phyloP scores from a whole-genome alignment of 2,888 invertebrate genomes.

The Embidobia sp. region DNA sequence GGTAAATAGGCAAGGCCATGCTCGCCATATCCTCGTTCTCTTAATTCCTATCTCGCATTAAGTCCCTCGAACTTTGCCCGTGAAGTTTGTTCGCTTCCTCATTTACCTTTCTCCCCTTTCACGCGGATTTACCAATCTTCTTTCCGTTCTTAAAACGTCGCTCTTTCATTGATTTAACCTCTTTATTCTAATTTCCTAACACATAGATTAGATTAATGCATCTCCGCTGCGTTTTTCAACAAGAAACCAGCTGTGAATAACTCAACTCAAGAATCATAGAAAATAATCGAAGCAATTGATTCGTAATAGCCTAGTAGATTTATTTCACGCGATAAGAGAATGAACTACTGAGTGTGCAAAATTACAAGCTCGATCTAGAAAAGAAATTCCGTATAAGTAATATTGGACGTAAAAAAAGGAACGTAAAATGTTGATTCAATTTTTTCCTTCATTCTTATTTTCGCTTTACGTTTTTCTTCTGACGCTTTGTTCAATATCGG shows the following conservation, averaged over 20 bases:
- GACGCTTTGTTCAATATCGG: too few relatives aligned
- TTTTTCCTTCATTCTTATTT: too few relatives aligned
- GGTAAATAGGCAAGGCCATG: constrained; percentile 72
- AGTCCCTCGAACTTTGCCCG: constrained; percentile 57
- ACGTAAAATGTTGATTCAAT: too few relatives aligned
- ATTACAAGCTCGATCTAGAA: constrained; percentile 33
- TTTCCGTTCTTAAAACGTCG: constrained; percentile 3
- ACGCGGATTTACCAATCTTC: constrained; percentile 19
- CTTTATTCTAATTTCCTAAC: constrained; percentile 4
- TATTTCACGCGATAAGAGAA: constrained; percentile 16
- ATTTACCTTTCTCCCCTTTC: constrained; percentile 3
- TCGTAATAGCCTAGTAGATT: constrained; percentile 21
- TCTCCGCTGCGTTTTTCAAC: background rate
- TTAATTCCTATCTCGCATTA: constrained; percentile 38
- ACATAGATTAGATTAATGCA: constrained; percentile 1
- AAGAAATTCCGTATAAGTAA: constrained; percentile 21
- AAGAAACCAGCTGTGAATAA: constrained; percentile 16
- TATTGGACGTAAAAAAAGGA: constrained; percentile 25
- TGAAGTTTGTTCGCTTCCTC: constrained; percentile 37
- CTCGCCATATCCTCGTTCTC: constrained; percentile 64
- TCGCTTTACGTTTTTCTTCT: too few relatives aligned
- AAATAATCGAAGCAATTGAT: constrained; percentile 32
- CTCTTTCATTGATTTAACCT: constrained; percentile 9
- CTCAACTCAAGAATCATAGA: constrained; percentile 2
- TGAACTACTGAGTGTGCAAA: constrained; percentile 25